Base-by-base conservation (phyloP, 2,113 vertebrate species). In the Callopanchax toddi region DNA sequence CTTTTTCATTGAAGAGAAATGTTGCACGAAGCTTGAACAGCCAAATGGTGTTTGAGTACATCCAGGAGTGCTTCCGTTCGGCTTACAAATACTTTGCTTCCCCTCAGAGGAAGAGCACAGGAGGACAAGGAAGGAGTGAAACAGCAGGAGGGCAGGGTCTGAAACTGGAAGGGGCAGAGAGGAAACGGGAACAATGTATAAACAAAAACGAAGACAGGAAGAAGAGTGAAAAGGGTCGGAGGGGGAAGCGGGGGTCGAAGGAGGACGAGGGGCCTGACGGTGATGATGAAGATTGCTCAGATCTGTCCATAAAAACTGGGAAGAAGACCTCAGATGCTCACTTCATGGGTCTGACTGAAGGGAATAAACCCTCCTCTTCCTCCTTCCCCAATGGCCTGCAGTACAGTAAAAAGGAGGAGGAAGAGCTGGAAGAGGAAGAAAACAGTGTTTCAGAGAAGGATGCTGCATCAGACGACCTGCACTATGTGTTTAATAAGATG, bases 31-130 rank as follows among this genome's bases (percentile, higher is more conserved):
- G 97, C 83, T 90, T 99, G 64, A 99, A 99, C 90, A 99, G 97
- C 91, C 97, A 99, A 84, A 97, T 99, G 96, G 97, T 99, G 54
- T 98, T 96, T 42, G 97, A 99, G 86, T 99, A 99, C 91, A 94
- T 99, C 86, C 94, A 96, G 91, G 97, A 99, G 85, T 93, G 97
- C 59, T 97, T 99, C 86, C 95, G 97, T 52, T 92, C 92, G 23
- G 95, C 97, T 0, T 99, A 99, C 90, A 95, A 94, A 54, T 99
- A 99, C 90, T 99, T 99, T 75, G 97, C 97, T 6, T 95, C 95
- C 82, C 97, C 95, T 56, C 97, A 99, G 86, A 95, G 82, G 76
- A 86, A 86, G 81, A 91, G 86, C 76, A 81, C 85, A 1, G 57
- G 56, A 20, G 32, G 62, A n/a, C 53, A 11, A 8, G 81, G 52